phyloP scores from a whole-genome alignment of 37 sponge, comb jelly and placozoan species.

The Chondrilla cf. caribensis region DNA sequence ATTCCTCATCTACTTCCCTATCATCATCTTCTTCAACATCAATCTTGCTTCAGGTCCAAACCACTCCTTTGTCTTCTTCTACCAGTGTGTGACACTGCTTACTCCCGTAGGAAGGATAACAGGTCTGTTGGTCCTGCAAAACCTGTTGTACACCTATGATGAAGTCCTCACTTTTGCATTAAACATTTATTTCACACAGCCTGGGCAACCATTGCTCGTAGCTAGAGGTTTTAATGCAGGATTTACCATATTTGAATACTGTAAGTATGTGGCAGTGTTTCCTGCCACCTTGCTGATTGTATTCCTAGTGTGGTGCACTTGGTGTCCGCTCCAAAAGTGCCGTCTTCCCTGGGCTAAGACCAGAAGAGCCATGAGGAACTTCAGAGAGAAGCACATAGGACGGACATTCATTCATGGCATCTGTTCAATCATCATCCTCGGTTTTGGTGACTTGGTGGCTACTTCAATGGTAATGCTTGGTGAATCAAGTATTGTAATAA shows the following conservation, averaged over 20 bases:
- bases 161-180: too few species aligned
- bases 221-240: too few species aligned
- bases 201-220: too few species aligned
- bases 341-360: background rate
- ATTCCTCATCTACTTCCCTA: background rate
- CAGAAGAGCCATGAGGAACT: background rate
- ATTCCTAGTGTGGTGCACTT: background rate
- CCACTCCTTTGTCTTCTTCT: conserved; percentile 18
- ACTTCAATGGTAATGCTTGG: too few species aligned
- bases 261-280: too few species aligned
- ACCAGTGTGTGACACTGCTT: background rate
- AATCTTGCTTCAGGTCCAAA: conserved; percentile 8
- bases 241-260: too few species aligned
- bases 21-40: conserved; percentile 16
- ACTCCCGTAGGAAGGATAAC: background rate
- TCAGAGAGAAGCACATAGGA: background rate
- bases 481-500: too few species aligned
- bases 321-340: background rate
- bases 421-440: background rate
- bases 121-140: too few species aligned
- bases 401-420: background rate
- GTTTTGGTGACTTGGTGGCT: background rate
- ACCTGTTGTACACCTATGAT: too few species aligned
- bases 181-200: too few species aligned
- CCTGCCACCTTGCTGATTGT: too few species aligned